Evolutionary conservation across 2,888 invertebrate species (phyloP).

Genomic region (Cephus pygmeus): DNA sequence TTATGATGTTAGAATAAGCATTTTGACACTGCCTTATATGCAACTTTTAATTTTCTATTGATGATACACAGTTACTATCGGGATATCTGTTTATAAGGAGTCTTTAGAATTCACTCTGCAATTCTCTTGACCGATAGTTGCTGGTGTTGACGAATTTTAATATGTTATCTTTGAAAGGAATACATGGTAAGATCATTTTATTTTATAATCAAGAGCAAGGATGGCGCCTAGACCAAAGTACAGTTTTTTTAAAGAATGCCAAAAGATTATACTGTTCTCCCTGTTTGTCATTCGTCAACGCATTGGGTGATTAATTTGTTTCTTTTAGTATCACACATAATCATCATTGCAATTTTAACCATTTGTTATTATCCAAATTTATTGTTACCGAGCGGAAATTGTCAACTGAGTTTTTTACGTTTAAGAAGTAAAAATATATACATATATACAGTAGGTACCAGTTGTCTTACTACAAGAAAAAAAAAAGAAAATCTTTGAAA

Average conservation of each 20-base stretch:
- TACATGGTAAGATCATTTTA: background rate
- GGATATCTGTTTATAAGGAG: background rate
- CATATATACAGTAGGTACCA: background rate
- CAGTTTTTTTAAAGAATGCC: background rate
- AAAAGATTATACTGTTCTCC: background rate
- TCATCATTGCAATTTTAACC: background rate
- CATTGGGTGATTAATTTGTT: background rate
- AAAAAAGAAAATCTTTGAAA: background rate
- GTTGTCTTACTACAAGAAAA: background rate
- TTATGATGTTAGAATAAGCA: background rate
- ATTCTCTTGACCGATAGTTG: background rate
- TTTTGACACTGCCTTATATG: background rate
- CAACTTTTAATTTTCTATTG: background rate
- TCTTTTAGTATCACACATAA: background rate
- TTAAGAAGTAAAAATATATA: background rate
- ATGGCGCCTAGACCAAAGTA: background rate
- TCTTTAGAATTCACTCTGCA: background rate
- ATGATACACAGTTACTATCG: background rate
- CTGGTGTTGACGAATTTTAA: background rate
- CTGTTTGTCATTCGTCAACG: background rate
- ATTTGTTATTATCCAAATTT: background rate
- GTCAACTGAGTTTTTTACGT: background rate
- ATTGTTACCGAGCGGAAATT: background rate
- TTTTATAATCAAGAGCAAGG: background rate
- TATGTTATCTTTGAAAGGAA: background rate